Conservation (phyloP, 2,888 invertebrate genomes). For the Sarcophaga subvicina region DNA sequence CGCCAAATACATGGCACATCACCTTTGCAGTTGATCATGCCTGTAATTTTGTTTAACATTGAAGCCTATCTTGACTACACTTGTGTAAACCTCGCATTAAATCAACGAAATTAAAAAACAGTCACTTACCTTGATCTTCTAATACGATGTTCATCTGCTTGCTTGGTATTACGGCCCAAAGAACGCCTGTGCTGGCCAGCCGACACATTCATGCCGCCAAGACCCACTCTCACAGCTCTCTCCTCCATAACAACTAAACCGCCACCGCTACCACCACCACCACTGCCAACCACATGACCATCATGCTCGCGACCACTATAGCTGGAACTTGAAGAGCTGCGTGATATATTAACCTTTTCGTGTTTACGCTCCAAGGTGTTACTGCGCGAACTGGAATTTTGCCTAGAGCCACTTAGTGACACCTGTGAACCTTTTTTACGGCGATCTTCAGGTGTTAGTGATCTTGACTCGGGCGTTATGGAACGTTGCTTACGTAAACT, state of each 20-base stretch:
- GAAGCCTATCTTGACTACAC: no score
- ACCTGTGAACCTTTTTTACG: conserved; percentile 78
- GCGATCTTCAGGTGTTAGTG: conserved; percentile 81
- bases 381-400: conserved; percentile 80
- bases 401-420: conserved; percentile 78
- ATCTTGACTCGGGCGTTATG: conserved; percentile 81
- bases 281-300: conserved; percentile 47
- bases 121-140: conserved; percentile 79
- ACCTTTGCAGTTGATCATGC: no score
- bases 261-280: conserved; percentile 43
- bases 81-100: no score
- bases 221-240: conserved; percentile 43
- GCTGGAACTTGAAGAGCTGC: conserved; percentile 81
- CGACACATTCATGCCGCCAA: conserved; percentile 9
- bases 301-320: conserved; percentile 79
- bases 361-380: conserved; percentile 80
- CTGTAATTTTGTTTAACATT: no score
- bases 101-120: background rate
- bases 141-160: conserved; percentile 80
- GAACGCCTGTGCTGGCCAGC: conserved; percentile 75
- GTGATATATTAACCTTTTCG: conserved; percentile 79
- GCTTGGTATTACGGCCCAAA: conserved; percentile 76
- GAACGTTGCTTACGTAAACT: conserved; percentile 80
- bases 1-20: no score
- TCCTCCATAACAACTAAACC: conserved; percentile 25